Evolutionary conservation across 2,888 invertebrate species (phyloP).

Genomic region (Isotomurus palustris): DNA sequence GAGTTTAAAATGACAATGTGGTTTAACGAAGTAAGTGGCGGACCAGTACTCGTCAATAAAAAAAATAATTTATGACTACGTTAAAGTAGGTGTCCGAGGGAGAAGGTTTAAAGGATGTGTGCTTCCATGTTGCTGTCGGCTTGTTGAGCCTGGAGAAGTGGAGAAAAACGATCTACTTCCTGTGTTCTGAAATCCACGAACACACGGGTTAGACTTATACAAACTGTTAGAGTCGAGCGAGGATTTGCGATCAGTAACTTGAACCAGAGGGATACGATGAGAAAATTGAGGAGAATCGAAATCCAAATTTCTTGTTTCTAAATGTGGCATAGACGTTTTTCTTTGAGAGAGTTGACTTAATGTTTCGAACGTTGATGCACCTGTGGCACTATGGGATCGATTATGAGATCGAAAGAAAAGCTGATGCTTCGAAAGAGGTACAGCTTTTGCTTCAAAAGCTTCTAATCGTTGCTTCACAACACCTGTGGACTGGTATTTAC

Average conservation of each 20-base stretch:
- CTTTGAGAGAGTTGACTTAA: constrained; percentile 36
- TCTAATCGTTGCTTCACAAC: constrained; percentile 80
- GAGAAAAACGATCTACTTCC: constrained; percentile 31
- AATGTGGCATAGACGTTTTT: constrained; percentile 44
- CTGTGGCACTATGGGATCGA: constrained; percentile 44
- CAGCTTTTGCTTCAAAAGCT: constrained; percentile 77
- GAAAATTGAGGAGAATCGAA: constrained; percentile 31
- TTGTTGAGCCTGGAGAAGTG: constrained; percentile 32
- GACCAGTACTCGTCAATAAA: not conserved
- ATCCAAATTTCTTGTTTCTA: constrained; percentile 20
- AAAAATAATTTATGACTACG: constrained; percentile 2
- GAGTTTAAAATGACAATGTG: too few species aligned
- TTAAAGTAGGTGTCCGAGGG: constrained; percentile 50
- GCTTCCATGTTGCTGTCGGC: constrained; percentile 73
- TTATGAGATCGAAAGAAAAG: constrained; percentile 40
- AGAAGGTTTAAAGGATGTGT: constrained; percentile 86
- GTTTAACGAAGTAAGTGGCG: too few species aligned
- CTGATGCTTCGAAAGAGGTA: constrained; percentile 35
- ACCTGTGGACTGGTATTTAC: constrained; percentile 55
- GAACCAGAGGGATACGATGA: constrained; percentile 29
- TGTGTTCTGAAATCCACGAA: constrained; percentile 42
- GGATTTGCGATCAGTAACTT: constrained; percentile 40
- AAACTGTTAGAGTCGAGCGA: constrained; percentile 42
- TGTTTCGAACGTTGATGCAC: constrained; percentile 28
- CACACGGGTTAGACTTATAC: constrained; percentile 41